Evolutionary conservation across 2,113 vertebrate species (phyloP).

Genomic region (Megalops atlanticus): DNA sequence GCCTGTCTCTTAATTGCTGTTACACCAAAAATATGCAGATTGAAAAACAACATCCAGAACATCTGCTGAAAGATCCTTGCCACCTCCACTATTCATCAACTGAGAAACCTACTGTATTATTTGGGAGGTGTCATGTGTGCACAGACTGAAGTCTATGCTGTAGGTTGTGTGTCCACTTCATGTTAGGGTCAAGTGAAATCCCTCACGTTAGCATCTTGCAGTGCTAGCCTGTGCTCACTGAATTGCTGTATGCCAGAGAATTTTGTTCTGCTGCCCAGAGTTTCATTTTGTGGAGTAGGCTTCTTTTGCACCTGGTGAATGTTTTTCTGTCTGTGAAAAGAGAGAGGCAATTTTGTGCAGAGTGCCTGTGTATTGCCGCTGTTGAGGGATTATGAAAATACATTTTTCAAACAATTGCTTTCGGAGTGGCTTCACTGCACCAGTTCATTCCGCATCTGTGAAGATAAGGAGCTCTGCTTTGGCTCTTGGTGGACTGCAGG

Average conservation of each 20-base stretch:
- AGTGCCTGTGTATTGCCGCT: slow-evolving; percentile 8
- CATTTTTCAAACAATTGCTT: slow-evolving; percentile 33
- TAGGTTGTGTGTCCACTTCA: too few relatives aligned
- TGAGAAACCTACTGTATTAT: not conserved
- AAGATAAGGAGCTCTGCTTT: slow-evolving; percentile 26
- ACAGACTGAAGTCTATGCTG: too few relatives aligned
- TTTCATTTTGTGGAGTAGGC: not conserved
- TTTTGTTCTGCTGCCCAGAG: not conserved
- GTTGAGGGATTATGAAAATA: slow-evolving; percentile 36
- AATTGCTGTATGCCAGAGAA: not conserved
- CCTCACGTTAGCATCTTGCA: not conserved
- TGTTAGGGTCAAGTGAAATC: not conserved
- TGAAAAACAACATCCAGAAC: not conserved
- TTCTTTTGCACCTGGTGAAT: not conserved
- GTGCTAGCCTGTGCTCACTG: not conserved
- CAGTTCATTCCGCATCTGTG: slow-evolving; percentile 10
- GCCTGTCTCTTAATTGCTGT: slow-evolving; percentile 9
- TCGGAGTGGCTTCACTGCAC: slow-evolving; percentile 13
- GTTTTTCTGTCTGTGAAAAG: slow-evolving; percentile 11
- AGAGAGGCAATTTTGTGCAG: slow-evolving; percentile 29
- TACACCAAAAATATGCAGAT: slow-evolving; percentile 6
- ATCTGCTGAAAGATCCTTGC: not conserved
- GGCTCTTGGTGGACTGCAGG: not conserved
- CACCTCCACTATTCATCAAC: not conserved
- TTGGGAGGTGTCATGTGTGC: too few relatives aligned